phyloP scores from a whole-genome alignment of 2,888 invertebrate species.

The Drosophila engyochracea region DNA sequence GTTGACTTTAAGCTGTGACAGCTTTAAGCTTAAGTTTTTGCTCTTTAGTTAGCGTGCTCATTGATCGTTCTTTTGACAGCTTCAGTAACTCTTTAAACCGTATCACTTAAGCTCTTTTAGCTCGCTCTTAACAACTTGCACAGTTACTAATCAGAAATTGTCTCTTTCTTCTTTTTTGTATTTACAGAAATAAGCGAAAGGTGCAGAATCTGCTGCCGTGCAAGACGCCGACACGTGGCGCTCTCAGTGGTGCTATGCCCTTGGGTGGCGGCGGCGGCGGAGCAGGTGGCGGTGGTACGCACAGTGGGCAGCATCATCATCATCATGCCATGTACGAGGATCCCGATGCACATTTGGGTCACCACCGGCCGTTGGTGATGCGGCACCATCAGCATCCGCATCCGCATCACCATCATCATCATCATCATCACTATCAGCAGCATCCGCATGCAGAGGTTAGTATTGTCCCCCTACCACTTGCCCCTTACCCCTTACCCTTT shows the following conservation, averaged over 20 bases:
- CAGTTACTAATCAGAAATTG: slow-evolving; percentile 28
- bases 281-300: slow-evolving; percentile 84
- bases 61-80: neutral
- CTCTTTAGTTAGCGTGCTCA: neutral
- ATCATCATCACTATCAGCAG: slow-evolving; percentile 76
- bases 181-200: slow-evolving; percentile 93
- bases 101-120: neutral
- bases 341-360: slow-evolving; percentile 88
- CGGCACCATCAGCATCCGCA: slow-evolving; percentile 83
- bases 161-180: neutral
- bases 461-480: slow-evolving; percentile 18
- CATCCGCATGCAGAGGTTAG: slow-evolving; percentile 85
- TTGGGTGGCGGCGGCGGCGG: slow-evolving; percentile 82
- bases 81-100: neutral
- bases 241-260: slow-evolving; percentile 82
- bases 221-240: slow-evolving; percentile 89
- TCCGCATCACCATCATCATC: slow-evolving; percentile 79
- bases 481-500: neutral
- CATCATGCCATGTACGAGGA: slow-evolving; percentile 89
- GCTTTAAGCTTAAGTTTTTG: slow-evolving; percentile 1
- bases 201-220: slow-evolving; percentile 94
- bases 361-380: slow-evolving; percentile 86
- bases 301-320: slow-evolving; percentile 86
- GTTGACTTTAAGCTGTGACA: neutral
- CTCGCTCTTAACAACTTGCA: neutral